Conservation (phyloP, 2,113 vertebrate genomes). For the Montifringilla adamsi region DNA sequence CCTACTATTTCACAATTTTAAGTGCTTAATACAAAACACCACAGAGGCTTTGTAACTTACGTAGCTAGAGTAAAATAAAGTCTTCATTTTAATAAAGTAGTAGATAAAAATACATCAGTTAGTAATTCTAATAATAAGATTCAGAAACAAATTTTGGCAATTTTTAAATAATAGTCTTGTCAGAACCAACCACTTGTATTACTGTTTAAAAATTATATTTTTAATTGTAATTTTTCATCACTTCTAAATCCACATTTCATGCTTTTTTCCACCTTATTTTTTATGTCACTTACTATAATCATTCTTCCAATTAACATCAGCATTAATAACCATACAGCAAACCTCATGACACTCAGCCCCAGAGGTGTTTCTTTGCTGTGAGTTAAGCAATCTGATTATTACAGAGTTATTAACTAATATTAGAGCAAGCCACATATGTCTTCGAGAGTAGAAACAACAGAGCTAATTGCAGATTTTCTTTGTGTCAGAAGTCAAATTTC, state of each 20-base stretch:
- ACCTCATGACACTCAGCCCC: background rate
- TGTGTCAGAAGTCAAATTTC: background rate
- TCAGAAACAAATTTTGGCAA: background rate
- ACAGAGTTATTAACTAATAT: background rate
- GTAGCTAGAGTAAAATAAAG: background rate
- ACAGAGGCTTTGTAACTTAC: background rate
- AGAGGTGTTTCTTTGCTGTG: background rate
- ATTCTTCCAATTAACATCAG: background rate
- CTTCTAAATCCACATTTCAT: background rate
- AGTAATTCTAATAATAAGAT: background rate
- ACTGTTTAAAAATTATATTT: background rate
- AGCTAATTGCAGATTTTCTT: background rate
- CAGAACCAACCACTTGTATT: background rate
- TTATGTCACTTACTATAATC: background rate
- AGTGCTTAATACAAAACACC: background rate
- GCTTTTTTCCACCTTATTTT: background rate
- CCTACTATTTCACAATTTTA: background rate
- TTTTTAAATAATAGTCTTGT: background rate
- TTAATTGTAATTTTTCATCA: background rate
- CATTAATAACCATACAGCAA: background rate
- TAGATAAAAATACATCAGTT: background rate
- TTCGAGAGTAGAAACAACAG: background rate
- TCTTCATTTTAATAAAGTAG: background rate
- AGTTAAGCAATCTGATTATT: background rate
- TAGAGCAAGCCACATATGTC: background rate